These are phyloP conservation scores for Apostichopus japonicus DNA, from an alignment of 35 echinoderm and acorn worm genomes.

Conservation along the genomic window DNA sequence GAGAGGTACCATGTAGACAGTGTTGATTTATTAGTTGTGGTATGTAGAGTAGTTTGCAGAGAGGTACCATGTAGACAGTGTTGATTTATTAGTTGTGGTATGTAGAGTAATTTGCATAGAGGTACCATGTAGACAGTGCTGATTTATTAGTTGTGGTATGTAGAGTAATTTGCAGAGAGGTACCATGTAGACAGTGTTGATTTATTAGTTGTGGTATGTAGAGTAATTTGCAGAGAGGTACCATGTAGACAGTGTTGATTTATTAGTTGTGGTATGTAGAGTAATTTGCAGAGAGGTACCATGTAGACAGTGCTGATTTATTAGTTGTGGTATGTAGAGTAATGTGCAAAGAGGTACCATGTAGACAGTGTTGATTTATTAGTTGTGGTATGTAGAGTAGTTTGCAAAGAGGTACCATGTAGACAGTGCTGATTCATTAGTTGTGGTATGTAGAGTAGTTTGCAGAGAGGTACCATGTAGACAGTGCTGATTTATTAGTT, in stretches of 20 bases:
- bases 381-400: constrained; percentile 13
- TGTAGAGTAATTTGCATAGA: no score
- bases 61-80: background rate
- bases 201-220: no score
- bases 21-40: background rate
- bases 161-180: background rate
- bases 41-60: background rate
- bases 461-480: background rate
- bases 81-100: background rate
- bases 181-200: background rate
- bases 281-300: background rate
- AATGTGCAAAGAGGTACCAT: no score
- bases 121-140: background rate
- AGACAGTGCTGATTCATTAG: background rate
- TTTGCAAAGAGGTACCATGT: background rate
- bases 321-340: no score
- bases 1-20: background rate
- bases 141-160: constrained; percentile 1
- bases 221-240: no score
- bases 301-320: background rate
- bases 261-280: constrained; percentile 3
- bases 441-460: no score
- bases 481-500: background rate
- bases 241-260: background rate
- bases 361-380: background rate